These are phyloP conservation scores for Pyrgilauda ruficollis DNA, from an alignment of 2,113 vertebrate genomes.

Conservation along the genomic window DNA sequence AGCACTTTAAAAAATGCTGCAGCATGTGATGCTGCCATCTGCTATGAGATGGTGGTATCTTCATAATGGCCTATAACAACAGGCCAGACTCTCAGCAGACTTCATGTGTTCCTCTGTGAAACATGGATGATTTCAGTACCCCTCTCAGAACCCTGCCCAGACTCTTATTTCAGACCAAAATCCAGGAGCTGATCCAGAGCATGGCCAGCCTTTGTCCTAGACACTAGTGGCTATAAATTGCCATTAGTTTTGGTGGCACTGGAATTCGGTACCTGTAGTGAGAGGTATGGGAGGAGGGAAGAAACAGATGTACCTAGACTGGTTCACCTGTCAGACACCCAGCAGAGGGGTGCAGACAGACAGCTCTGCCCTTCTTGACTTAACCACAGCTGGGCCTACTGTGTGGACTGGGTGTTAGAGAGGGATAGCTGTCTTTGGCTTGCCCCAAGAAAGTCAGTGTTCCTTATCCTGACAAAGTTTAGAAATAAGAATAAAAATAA, in stretches of 20 bases:
- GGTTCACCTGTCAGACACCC: neutral
- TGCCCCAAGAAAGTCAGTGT: neutral
- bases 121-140: neutral
- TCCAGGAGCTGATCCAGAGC: neutral
- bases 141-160: neutral
- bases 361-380: neutral
- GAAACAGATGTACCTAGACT: neutral
- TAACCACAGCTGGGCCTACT: neutral
- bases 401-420: neutral
- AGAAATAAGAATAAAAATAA: neutral
- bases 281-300: neutral
- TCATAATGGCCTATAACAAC: neutral
- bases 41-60: neutral
- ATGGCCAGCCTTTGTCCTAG: neutral
- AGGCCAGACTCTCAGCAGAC: neutral
- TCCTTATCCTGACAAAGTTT: neutral
- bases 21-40: neutral
- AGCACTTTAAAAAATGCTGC: neutral
- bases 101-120: neutral
- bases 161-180: neutral
- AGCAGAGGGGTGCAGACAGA: neutral
- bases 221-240: neutral
- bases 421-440: neutral
- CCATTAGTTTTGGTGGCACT: neutral
- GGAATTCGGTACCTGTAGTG: neutral